Percentiles rank a stretch among this genome's conserved stretches.
These are phyloP conservation scores for Prionace glauca DNA, from an alignment of 2,797 vertebrate genomes.

Conservation along the genomic window DNA sequence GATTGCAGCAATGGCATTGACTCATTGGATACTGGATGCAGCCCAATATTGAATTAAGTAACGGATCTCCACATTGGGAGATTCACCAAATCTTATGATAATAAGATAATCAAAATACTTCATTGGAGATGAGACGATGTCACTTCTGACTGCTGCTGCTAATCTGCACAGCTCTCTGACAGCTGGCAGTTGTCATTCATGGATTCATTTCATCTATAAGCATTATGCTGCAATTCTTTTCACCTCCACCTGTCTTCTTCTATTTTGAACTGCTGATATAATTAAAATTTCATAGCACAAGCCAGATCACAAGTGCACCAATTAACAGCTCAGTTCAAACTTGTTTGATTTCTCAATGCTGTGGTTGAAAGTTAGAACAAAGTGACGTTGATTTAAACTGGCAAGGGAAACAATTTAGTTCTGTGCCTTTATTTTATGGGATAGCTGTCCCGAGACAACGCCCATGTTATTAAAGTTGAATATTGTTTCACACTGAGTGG, in stretches of 20 bases:
- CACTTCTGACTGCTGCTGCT: not conserved
- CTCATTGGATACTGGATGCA: not conserved
- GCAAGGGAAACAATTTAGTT: not conserved
- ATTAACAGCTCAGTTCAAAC: not conserved
- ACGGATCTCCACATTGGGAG: not conserved
- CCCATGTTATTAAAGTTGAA: not conserved
- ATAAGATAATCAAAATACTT: conserved; percentile 3
- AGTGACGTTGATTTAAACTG: not conserved
- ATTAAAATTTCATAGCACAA: not conserved
- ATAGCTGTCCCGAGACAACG: not conserved
- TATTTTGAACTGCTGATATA: not conserved
- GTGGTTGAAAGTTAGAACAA: not conserved
- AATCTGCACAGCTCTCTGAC: not conserved
- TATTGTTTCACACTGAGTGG: not conserved
- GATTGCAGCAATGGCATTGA: not conserved
- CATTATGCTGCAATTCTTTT: not conserved
- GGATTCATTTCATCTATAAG: not conserved
- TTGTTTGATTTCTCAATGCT: not conserved
- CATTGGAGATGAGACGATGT: not conserved
- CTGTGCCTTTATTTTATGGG: not conserved
- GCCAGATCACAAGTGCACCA: not conserved
- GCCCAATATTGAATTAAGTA: not conserved
- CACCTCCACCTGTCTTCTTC: not conserved
- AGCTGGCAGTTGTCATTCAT: not conserved
- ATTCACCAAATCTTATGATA: not conserved